phyloP scores from a whole-genome alignment of 1,140 invertebrate genomes.

The Euschistus heros region DNA sequence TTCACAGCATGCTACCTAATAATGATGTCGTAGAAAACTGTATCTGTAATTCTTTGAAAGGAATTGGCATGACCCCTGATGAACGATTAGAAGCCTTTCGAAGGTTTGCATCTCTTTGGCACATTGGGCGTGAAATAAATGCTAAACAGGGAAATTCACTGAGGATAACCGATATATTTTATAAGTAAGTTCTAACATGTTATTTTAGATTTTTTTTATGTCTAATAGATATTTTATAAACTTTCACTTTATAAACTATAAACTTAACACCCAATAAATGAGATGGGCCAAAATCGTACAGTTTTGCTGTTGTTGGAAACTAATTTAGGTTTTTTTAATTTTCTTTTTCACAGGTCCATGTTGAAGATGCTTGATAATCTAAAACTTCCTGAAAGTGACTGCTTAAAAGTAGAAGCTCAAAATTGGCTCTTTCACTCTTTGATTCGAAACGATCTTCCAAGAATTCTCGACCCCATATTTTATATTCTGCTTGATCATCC shows the following conservation, averaged over 20 bases:
- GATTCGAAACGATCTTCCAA: constrained; percentile 61
- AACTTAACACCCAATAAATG: too few species aligned
- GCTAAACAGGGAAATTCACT: constrained; percentile 29
- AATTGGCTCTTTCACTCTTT: constrained; percentile 63
- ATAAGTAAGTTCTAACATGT: constrained; percentile 28
- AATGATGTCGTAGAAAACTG: constrained; percentile 53
- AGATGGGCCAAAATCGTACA: too few species aligned
- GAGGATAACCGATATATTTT: constrained; percentile 32
- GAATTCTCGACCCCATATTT: constrained; percentile 69
- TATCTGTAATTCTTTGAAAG: constrained; percentile 45
- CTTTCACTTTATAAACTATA: too few species aligned
- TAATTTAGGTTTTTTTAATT: too few species aligned
- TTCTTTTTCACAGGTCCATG: constrained; percentile 50
- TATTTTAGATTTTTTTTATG: too few species aligned
- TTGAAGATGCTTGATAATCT: constrained; percentile 70
- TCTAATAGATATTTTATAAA: too few species aligned
- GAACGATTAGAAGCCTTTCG: constrained; percentile 50
- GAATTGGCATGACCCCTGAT: constrained; percentile 24
- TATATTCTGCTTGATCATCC: constrained; percentile 67
- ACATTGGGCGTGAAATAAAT: constrained; percentile 56
- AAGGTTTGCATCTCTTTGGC: constrained; percentile 68
- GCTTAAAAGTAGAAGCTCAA: constrained; percentile 56
- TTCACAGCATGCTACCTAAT: constrained; percentile 47
- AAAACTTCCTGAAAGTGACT: constrained; percentile 50
- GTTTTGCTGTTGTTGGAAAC: too few species aligned